A percentile compares a stretch with the other conserved stretches of the same genome.
Conservation (phyloP, 2,888 invertebrate genomes). For the Coleophora deauratella region DNA sequence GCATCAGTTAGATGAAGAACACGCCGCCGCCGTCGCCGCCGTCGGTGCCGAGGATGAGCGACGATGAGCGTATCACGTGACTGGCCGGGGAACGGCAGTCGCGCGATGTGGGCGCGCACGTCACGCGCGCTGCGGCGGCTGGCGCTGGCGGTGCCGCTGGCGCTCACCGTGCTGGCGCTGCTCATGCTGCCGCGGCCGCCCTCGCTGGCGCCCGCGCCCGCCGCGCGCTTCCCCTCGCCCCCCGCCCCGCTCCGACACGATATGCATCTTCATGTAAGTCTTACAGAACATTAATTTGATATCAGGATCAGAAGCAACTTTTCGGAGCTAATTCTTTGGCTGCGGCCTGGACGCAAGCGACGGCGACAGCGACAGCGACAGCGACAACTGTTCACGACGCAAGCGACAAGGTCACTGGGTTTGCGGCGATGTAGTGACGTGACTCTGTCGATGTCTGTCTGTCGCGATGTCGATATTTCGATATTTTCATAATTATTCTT, state of each 20-base stretch:
- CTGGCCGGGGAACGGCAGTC: conserved; percentile 10
- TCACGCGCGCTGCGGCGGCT: conserved; percentile 56
- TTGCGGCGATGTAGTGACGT: no score
- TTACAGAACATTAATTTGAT: not conserved
- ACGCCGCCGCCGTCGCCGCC: conserved; percentile 5
- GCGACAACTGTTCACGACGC: no score
- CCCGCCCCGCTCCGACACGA: conserved; percentile 28
- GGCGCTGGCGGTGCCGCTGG: conserved; percentile 65
- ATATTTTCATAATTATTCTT: no score
- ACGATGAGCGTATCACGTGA: conserved; percentile 17
- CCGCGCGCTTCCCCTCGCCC: conserved; percentile 22
- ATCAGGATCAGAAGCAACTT: no score
- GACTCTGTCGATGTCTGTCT: no score
- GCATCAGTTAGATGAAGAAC: conserved; percentile 10
- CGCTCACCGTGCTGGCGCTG: conserved; percentile 66
- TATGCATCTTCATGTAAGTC: conserved; percentile 27
- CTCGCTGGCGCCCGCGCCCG: conserved; percentile 31
- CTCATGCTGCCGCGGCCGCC: conserved; percentile 62
- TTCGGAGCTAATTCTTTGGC: no score
- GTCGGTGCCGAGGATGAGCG: conserved; percentile 4
- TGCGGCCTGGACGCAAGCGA: no score
- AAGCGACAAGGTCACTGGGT: no score
- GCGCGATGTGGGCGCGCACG: conserved; percentile 54
- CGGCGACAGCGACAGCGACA: no score
- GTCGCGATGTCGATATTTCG: no score